Conservation (phyloP, 1,140 invertebrate genomes). For the Marisa cornuarietis region DNA sequence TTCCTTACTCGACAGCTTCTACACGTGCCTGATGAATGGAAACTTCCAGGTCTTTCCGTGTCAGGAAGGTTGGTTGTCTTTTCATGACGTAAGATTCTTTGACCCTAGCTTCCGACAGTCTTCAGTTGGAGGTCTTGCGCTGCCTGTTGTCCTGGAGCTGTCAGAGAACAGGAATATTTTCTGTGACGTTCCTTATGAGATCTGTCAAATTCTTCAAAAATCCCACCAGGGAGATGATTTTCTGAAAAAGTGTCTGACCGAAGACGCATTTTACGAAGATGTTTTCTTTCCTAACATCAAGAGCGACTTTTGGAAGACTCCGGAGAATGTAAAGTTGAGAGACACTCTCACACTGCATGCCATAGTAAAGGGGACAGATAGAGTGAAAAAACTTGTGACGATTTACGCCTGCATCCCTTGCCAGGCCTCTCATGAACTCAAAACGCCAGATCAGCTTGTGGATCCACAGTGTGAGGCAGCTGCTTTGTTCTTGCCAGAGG, state of each 20-base stretch:
- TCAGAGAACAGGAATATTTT: conserved; percentile 8
- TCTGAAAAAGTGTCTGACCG: background rate
- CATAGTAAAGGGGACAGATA: background rate
- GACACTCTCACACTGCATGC: conserved; percentile 9
- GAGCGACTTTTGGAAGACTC: background rate
- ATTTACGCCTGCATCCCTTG: conserved; percentile 6
- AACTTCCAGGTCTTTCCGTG: background rate
- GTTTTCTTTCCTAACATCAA: conserved; percentile 20
- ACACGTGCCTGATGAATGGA: background rate
- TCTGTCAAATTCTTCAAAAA: background rate
- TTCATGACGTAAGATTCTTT: conserved; percentile 2
- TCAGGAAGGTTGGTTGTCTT: background rate
- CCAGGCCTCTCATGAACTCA: background rate
- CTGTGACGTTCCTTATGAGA: conserved; percentile 9
- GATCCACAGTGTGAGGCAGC: conserved; percentile 3
- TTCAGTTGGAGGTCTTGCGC: conserved; percentile 2
- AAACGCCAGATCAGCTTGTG: background rate
- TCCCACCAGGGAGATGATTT: background rate
- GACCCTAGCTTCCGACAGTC: background rate
- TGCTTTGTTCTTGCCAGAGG: background rate
- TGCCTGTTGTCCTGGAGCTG: conserved; percentile 11
- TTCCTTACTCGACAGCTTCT: conserved; percentile 1
- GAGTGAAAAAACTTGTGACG: background rate
- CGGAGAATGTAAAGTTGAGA: background rate
- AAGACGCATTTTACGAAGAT: conserved; percentile 13